phyloP scores from a whole-genome alignment of 2,888 invertebrate genomes.

The Fragum whitleyi region DNA sequence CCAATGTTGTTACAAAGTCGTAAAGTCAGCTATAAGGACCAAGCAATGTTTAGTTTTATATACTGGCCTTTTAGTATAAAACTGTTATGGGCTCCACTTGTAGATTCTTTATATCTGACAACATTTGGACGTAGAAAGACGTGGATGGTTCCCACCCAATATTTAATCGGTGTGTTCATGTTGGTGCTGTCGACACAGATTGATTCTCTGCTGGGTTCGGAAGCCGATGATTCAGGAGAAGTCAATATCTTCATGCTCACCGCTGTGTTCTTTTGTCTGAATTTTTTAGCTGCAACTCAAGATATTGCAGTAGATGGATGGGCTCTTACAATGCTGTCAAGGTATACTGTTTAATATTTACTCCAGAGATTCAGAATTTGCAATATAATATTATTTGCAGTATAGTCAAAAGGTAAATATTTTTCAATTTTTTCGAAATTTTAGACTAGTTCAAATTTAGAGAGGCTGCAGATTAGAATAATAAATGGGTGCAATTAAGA shows the following conservation, averaged over 20 bases:
- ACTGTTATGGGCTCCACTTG: conserved; percentile 98
- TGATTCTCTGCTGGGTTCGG: conserved; percentile 90
- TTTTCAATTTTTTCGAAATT: too few relatives aligned
- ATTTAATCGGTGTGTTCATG: conserved; percentile 95
- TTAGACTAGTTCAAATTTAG: too few relatives aligned
- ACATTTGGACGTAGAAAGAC: conserved; percentile 96
- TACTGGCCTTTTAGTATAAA: conserved; percentile 96
- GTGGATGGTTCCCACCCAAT: conserved; percentile 95
- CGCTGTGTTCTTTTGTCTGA: conserved; percentile 94
- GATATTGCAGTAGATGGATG: conserved; percentile 99
- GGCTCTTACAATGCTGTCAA: conserved; percentile 99
- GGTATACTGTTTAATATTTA: conserved; percentile 87
- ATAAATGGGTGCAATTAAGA: too few relatives aligned
- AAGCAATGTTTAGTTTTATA: conserved; percentile 93
- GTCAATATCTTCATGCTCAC: conserved; percentile 88
- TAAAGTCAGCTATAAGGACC: conserved; percentile 96
- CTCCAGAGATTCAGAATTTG: too few relatives aligned
- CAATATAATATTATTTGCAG: too few relatives aligned
- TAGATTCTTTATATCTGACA: conserved; percentile 94
- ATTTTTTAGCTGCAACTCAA: conserved; percentile 99
- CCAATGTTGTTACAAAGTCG: conserved; percentile 97
- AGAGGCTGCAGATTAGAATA: too few relatives aligned
- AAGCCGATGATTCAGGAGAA: conserved; percentile 84
- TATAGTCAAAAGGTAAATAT: too few relatives aligned
- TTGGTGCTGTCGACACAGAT: conserved; percentile 90